Evolutionary conservation across 2,888 invertebrate species (phyloP).

Genomic region (Drosophila paucipuncta): DNA sequence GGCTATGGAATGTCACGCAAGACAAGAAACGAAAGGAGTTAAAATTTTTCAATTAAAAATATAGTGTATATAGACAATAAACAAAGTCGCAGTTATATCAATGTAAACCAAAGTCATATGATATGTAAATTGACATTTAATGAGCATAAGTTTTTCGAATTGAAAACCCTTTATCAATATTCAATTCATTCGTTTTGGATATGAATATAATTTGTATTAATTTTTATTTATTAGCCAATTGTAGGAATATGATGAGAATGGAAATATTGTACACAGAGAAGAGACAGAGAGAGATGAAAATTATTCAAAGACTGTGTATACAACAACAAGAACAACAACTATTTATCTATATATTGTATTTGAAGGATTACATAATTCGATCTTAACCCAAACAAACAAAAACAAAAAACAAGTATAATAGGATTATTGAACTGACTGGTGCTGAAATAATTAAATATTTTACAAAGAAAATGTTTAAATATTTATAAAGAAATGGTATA

Average conservation of each 20-base stretch:
- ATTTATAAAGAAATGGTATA: constrained; percentile 55
- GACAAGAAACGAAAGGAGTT: constrained; percentile 57
- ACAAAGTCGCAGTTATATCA: constrained; percentile 12
- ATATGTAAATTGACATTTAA: not conserved
- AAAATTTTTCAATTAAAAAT: constrained; percentile 22
- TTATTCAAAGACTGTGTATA: constrained; percentile 57
- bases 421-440: constrained; percentile 62
- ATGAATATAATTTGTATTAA: constrained; percentile 3
- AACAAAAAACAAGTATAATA: constrained; percentile 30
- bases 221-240: not conserved
- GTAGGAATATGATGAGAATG: not conserved
- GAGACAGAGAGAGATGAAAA: constrained; percentile 12
- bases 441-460: constrained; percentile 68
- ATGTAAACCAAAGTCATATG: constrained; percentile 5
- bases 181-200: constrained; percentile 1
- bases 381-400: constrained; percentile 44
- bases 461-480: constrained; percentile 49
- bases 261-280: constrained; percentile 13
- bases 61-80: constrained; percentile 33
- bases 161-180: not conserved
- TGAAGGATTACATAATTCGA: constrained; percentile 54
- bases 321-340: constrained; percentile 83
- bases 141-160: not conserved
- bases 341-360: constrained; percentile 74
- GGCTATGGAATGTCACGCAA: constrained; percentile 72